Conservation (phyloP, 53 echinoderm and acorn worm species). For the Henricia sp. region DNA sequence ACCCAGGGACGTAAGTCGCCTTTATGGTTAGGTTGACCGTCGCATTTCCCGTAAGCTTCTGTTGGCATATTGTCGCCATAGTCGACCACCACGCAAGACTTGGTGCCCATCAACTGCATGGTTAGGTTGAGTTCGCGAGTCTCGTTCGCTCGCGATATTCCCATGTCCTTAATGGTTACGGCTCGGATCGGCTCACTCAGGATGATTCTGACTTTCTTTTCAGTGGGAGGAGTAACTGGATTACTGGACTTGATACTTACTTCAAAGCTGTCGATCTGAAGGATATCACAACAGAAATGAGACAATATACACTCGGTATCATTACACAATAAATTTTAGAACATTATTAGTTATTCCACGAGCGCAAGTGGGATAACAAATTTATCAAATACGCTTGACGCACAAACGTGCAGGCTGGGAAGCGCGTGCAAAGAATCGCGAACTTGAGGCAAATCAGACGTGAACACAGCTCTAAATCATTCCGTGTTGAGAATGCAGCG, state of each 20-base stretch:
- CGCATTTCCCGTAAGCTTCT: constrained; percentile 65
- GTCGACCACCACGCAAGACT: constrained; percentile 76
- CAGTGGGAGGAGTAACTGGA: not conserved
- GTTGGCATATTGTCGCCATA: constrained; percentile 48
- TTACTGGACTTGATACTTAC: constrained; percentile 13
- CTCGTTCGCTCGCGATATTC: not conserved
- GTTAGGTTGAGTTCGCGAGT: constrained; percentile 25
- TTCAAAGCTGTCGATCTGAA: not conserved
- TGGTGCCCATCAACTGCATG: constrained; percentile 55
- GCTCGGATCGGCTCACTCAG: constrained; percentile 13
- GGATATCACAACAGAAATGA: not conserved
- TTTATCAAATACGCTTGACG: too few species aligned
- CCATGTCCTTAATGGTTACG: constrained; percentile 3
- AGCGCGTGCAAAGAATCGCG: too few species aligned
- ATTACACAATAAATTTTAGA: too few species aligned
- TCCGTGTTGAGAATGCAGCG: too few species aligned
- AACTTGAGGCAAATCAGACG: too few species aligned
- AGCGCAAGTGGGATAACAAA: too few species aligned
- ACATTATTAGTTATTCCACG: too few species aligned
- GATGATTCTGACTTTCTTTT: not conserved
- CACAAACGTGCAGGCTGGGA: too few species aligned
- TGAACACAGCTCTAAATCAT: too few species aligned
- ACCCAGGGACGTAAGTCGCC: not conserved
- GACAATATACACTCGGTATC: too few species aligned
- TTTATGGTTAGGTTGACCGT: not conserved